Percentiles rank a stretch among this genome's conserved stretches.
phyloP scores from a whole-genome alignment of 2,888 invertebrate species.

The Mylabris sibirica region DNA sequence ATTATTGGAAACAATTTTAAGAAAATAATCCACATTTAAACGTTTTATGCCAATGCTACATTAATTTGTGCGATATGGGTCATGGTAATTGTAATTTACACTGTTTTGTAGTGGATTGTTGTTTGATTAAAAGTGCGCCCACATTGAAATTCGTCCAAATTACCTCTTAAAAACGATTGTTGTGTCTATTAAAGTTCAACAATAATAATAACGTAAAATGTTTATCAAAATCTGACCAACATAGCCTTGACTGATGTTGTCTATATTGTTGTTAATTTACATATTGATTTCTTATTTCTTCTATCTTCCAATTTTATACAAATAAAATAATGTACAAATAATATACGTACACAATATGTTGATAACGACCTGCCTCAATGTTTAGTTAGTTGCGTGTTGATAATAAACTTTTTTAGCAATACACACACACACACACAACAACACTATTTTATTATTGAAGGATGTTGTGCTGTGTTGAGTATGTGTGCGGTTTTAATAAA shows the following conservation, averaged over 20 bases:
- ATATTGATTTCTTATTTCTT: not conserved
- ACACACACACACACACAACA: conserved; percentile 23
- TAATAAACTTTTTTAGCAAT: conserved; percentile 42
- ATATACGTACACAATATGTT: not conserved
- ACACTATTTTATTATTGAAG: conserved; percentile 30
- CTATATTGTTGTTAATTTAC: conserved; percentile 5
- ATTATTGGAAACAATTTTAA: not conserved
- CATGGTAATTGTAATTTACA: conserved; percentile 13
- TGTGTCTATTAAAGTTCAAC: too few species aligned
- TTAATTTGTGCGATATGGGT: conserved; percentile 1
- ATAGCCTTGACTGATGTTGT: not conserved
- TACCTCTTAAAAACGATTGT: too few species aligned
- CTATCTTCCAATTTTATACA: not conserved
- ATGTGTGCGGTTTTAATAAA: conserved; percentile 43
- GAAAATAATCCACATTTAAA: conserved; percentile 13
- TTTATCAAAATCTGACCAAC: not conserved
- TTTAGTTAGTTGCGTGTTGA: conserved; percentile 29
- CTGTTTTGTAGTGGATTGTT: not conserved
- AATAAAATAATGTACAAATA: not conserved
- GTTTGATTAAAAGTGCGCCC: not conserved
- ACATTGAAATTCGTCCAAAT: not conserved
- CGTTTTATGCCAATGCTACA: conserved; percentile 11
- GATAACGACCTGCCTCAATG: conserved; percentile 37
- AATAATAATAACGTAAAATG: too few species aligned
- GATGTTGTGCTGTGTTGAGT: conserved; percentile 35